Percentiles rank a stretch among this genome's conserved stretches.
These are phyloP conservation scores for Balearica regulorum DNA, from an alignment of 2,797 vertebrate genomes.

Conservation along the genomic window DNA sequence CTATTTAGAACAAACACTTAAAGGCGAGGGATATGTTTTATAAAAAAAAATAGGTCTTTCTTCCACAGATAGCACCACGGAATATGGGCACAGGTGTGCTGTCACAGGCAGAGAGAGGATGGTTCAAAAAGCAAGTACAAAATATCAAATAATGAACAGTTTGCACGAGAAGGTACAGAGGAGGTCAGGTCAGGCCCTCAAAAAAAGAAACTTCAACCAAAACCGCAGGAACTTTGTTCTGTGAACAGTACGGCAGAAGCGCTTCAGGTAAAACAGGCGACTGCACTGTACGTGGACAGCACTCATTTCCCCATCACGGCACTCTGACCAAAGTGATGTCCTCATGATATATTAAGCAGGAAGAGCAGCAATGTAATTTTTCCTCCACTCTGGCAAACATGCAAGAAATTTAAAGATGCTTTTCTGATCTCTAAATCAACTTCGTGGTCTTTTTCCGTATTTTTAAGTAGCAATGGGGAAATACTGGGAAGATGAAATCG, in stretches of 20 bases:
- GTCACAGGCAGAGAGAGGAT: neutral
- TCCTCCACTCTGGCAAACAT: neutral
- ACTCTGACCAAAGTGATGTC: neutral
- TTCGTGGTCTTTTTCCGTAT: neutral
- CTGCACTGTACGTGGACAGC: rapidly evolving
- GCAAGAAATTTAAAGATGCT: neutral
- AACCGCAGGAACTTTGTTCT: neutral
- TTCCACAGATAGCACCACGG: neutral
- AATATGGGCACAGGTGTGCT: neutral
- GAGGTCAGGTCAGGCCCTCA: neutral
- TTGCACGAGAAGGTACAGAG: neutral
- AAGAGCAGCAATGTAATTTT: neutral
- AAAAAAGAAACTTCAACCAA: neutral
- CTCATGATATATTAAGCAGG: neutral
- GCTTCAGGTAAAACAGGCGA: neutral
- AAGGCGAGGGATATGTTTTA: neutral
- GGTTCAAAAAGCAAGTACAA: neutral
- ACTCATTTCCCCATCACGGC: neutral
- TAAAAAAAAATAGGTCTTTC: neutral
- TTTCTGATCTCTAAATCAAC: neutral
- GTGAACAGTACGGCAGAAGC: neutral
- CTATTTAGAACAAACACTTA: neutral
- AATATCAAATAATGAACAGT: neutral
- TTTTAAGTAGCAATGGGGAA: neutral
- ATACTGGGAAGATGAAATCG: neutral